Conservation (phyloP, 2,113 vertebrate genomes). For the Rana temporaria region DNA sequence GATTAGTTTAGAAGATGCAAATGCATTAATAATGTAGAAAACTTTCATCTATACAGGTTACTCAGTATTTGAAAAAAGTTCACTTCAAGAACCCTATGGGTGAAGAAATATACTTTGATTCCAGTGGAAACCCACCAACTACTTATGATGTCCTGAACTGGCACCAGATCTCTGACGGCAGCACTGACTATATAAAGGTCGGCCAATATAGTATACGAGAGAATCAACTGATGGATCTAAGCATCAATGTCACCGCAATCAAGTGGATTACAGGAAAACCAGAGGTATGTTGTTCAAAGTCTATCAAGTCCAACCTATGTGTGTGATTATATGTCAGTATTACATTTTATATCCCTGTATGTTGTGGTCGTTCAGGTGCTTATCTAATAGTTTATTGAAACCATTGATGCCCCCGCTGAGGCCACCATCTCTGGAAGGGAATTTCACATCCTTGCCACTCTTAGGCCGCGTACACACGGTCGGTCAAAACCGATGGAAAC, state of each 20-base stretch:
- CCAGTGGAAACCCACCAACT: conserved; percentile 74
- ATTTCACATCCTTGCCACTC: too few relatives aligned
- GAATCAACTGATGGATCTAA: conserved; percentile 1
- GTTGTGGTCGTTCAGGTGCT: too few relatives aligned
- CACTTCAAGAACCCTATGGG: conserved; percentile 67
- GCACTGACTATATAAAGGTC: conserved; percentile 36
- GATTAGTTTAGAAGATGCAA: neutral
- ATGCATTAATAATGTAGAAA: neutral
- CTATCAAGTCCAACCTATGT: too few relatives aligned
- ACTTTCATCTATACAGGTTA: conserved; percentile 62
- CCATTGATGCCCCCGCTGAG: too few relatives aligned
- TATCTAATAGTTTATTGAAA: too few relatives aligned
- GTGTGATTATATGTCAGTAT: too few relatives aligned
- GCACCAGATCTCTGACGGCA: conserved; percentile 61
- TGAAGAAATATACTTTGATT: conserved; percentile 70
- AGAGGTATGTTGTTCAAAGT: conserved; percentile 23
- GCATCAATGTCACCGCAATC: conserved; percentile 16
- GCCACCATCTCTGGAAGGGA: too few relatives aligned
- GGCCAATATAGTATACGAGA: neutral
- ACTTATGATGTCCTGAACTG: conserved; percentile 76
- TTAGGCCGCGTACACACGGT: too few relatives aligned
- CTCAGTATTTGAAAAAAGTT: conserved; percentile 68
- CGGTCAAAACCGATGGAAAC: too few relatives aligned
- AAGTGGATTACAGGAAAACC: conserved; percentile 19
- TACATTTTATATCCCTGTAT: too few relatives aligned